Percentiles rank a stretch among this genome's conserved stretches.
phyloP scores from a whole-genome alignment of 1,140 invertebrate species.

The Drosophila biarmipes region DNA sequence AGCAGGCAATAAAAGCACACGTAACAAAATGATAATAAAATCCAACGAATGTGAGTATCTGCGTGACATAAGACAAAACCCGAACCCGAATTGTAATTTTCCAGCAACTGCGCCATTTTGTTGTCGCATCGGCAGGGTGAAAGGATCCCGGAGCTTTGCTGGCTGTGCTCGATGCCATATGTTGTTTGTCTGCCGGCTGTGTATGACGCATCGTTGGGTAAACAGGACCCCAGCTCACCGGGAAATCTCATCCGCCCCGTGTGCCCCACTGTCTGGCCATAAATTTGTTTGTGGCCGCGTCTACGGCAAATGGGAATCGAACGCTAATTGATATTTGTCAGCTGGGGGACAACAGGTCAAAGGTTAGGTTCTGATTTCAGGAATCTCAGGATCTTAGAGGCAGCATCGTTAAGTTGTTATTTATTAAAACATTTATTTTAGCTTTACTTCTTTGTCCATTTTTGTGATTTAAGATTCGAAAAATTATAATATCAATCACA shows the following conservation, averaged over 20 bases:
- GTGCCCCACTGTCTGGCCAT: conserved; percentile 20
- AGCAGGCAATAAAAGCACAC: conserved; percentile 75
- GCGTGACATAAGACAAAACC: conserved; percentile 77
- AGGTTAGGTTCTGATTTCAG: not conserved
- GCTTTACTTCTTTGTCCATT: no score
- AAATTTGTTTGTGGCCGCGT: conserved; percentile 38
- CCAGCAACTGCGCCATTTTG: conserved; percentile 45
- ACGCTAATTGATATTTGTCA: conserved; percentile 31
- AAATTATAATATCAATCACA: no score
- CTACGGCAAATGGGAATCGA: conserved; percentile 26
- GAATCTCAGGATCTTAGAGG: not conserved
- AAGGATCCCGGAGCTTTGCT: conserved; percentile 11
- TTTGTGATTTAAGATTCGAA: no score
- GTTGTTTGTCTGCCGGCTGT: conserved; percentile 41
- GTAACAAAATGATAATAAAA: conserved; percentile 82
- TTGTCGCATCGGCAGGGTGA: conserved; percentile 9
- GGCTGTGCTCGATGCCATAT: conserved; percentile 36
- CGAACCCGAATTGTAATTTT: conserved; percentile 72
- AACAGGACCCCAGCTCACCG: conserved; percentile 18
- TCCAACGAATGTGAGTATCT: conserved; percentile 59
- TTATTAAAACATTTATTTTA: not conserved
- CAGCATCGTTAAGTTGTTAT: not conserved
- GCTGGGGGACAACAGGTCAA: conserved; percentile 3
- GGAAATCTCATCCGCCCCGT: conserved; percentile 18
- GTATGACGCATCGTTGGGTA: conserved; percentile 61